phyloP scores from a whole-genome alignment of 2,888 invertebrate genomes.

The Fragum sueziense region DNA sequence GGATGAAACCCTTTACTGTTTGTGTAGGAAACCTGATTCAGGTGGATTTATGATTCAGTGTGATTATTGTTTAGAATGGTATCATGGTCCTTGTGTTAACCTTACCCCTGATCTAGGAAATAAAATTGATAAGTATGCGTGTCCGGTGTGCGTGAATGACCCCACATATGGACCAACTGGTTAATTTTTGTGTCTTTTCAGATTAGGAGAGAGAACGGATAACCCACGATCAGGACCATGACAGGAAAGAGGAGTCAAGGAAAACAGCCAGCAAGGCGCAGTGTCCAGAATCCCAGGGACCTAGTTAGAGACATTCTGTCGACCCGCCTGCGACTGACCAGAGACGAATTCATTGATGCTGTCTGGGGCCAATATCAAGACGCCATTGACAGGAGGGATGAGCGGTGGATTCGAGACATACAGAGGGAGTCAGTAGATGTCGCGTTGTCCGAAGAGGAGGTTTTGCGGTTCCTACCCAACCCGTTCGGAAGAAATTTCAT shows the following conservation, averaged over 20 bases:
- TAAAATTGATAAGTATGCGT: conserved; percentile 9
- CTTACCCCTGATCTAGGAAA: conserved; percentile 5
- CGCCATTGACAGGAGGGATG: neutral
- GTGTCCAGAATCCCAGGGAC: neutral
- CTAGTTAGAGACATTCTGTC: neutral
- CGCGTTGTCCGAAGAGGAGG: neutral
- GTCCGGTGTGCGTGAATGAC: conserved; percentile 1
- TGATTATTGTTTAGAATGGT: conserved; percentile 12
- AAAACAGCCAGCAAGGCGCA: neutral
- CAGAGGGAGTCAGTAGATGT: neutral
- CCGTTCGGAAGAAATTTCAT: neutral
- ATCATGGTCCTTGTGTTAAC: conserved; percentile 15
- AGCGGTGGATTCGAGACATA: neutral
- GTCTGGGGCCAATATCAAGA: conserved; percentile 3
- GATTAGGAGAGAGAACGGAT: neutral
- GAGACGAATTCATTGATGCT: neutral
- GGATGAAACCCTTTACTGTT: neutral
- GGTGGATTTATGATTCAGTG: conserved; percentile 7
- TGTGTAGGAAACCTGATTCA: conserved; percentile 1
- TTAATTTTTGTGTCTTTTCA: neutral
- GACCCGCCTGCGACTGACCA: neutral
- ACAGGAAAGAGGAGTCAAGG: neutral
- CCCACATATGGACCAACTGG: neutral
- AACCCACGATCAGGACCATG: neutral
- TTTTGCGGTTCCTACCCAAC: neutral